Evolutionary conservation across 2,888 invertebrate species (phyloP).

Genomic region (Clivina fossor): DNA sequence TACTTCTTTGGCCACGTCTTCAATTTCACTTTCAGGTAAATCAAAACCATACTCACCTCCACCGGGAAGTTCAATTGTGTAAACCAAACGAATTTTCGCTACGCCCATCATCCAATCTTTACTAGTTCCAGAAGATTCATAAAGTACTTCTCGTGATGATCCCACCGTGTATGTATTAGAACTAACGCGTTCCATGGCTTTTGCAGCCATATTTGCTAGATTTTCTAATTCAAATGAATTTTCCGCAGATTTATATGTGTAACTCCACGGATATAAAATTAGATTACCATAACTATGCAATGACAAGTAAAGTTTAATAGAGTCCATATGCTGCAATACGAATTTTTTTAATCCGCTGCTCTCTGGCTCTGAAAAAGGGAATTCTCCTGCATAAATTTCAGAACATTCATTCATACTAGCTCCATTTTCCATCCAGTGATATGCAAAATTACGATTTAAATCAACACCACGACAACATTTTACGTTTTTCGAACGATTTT

Average conservation of each 20-base stretch:
- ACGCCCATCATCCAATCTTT: conserved; percentile 66
- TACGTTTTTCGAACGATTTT: conserved; percentile 62
- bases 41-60: conserved; percentile 59
- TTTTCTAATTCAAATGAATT: conserved; percentile 55
- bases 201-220: conserved; percentile 46
- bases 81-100: conserved; percentile 60
- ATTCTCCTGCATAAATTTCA: conserved; percentile 54
- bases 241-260: conserved; percentile 54
- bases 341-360: conserved; percentile 60
- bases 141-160: conserved; percentile 1
- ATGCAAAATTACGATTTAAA: conserved; percentile 74
- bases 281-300: conserved; percentile 75
- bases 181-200: conserved; percentile 11
- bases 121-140: conserved; percentile 59
- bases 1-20: conserved; percentile 60
- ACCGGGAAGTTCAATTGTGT: conserved; percentile 67
- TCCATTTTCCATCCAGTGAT: conserved; percentile 63
- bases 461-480: conserved; percentile 68
- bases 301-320: conserved; percentile 66
- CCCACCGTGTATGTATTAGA: conserved; percentile 56
- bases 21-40: conserved; percentile 58
- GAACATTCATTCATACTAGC: conserved; percentile 50
- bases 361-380: conserved; percentile 59
- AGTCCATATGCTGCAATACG: conserved; percentile 54
- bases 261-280: conserved; percentile 71